A percentile compares a stretch with the other conserved stretches of the same genome.
These are phyloP conservation scores for Ceratosolen fusciceps DNA, from an alignment of 1,140 invertebrate species.

Conservation along the genomic window DNA sequence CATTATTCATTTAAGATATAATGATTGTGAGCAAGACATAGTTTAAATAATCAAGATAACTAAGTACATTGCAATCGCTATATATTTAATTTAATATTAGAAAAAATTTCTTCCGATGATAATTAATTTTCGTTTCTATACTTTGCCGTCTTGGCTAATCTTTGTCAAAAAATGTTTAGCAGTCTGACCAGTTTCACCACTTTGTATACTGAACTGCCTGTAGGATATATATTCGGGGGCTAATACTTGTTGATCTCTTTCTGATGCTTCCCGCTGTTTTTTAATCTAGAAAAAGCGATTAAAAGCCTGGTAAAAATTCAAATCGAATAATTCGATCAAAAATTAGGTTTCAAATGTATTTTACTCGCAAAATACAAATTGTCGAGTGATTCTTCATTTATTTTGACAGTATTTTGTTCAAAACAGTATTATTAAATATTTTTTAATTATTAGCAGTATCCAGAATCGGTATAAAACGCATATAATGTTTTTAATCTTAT, in stretches of 20 bases:
- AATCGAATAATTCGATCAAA: too few relatives aligned
- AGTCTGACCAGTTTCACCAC: constrained; percentile 53
- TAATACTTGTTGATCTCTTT: constrained; percentile 69
- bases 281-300: constrained; percentile 75
- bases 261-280: constrained; percentile 79
- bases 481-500: too few relatives aligned
- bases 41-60: not conserved
- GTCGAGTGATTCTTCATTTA: too few relatives aligned
- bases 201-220: constrained; percentile 74
- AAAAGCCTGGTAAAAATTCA: too few relatives aligned
- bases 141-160: constrained; percentile 36
- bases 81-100: constrained; percentile 57
- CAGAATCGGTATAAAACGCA: too few relatives aligned
- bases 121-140: constrained; percentile 38
- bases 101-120: constrained; percentile 55
- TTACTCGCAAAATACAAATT: too few relatives aligned
- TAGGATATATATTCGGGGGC: constrained; percentile 83
- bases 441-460: too few relatives aligned
- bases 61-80: constrained; percentile 52
- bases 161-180: constrained; percentile 23
- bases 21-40: not conserved
- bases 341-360: too few relatives aligned
- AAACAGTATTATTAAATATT: too few relatives aligned
- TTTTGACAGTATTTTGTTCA: too few relatives aligned
- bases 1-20: too few relatives aligned